These are phyloP conservation scores for Mustela nigripes DNA, from an alignment of 2,113 vertebrate species.

Conservation along the genomic window DNA sequence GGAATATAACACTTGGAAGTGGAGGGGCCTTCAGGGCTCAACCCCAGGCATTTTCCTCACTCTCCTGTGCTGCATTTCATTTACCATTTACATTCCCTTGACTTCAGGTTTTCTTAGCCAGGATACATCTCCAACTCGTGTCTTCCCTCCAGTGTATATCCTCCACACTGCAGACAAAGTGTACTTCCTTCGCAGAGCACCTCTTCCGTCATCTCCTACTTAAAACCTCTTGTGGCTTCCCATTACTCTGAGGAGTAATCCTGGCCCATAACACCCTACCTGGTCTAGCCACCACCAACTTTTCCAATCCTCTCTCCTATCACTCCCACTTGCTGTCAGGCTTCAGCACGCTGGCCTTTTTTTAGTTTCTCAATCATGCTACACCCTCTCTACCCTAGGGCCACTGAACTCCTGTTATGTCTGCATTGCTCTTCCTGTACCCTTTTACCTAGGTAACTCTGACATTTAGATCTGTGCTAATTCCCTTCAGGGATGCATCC, in stretches of 20 bases:
- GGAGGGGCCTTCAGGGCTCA: not conserved
- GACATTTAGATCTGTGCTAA: conserved; percentile 11
- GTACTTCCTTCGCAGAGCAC: not conserved
- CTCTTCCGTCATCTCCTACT: not conserved
- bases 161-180: not conserved
- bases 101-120: not conserved
- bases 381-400: not conserved
- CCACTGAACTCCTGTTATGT: not conserved
- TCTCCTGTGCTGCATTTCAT: not conserved
- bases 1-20: not conserved
- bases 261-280: not conserved
- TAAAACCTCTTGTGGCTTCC: not conserved
- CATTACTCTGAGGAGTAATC: not conserved
- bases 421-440: not conserved
- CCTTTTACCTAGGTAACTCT: not conserved
- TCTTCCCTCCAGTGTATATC: not conserved
- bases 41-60: not conserved
- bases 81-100: not conserved
- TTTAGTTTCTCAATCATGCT: not conserved
- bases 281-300: not conserved
- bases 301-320: not conserved
- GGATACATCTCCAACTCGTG: not conserved
- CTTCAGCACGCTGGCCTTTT: not conserved
- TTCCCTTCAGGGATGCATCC: not conserved
- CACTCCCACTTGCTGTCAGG: not conserved